Conservation (phyloP, 2,888 invertebrate species). For the Sepioteuthis lessoniana region DNA sequence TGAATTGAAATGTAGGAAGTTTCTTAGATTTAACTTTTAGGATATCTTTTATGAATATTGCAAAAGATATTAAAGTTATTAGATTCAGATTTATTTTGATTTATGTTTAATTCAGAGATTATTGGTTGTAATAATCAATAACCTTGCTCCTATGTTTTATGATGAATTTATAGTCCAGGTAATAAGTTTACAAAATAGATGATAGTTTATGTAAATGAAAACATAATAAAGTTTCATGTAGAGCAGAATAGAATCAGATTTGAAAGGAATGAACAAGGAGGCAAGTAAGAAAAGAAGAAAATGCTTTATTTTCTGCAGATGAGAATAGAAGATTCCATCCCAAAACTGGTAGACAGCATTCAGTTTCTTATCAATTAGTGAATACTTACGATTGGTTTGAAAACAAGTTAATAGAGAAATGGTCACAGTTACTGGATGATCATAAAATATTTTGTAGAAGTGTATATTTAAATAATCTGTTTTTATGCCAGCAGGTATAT, state of each 20-base stretch:
- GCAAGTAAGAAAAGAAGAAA: neutral
- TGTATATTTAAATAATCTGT: constrained; percentile 33
- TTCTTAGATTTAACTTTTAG: neutral
- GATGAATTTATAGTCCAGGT: neutral
- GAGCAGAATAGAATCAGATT: neutral
- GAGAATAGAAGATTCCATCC: neutral
- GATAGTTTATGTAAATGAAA: neutral
- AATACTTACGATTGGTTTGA: neutral
- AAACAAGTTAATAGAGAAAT: constrained; percentile 21
- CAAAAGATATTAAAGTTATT: no score
- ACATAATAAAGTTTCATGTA: neutral
- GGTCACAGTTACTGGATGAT: neutral
- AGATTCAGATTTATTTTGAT: no score
- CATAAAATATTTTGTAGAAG: neutral
- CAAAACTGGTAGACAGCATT: neutral
- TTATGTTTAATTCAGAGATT: neutral
- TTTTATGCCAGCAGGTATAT: neutral
- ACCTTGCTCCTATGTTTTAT: neutral
- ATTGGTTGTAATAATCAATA: neutral
- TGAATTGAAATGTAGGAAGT: neutral
- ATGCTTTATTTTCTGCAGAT: constrained; percentile 23
- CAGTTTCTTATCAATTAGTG: constrained; percentile 18
- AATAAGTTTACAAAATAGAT: neutral
- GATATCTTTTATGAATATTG: neutral
- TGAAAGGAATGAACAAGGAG: neutral